Percentiles rank a stretch among this genome's conserved stretches.
Conservation (phyloP, 2,888 invertebrate species). For the Eilema sororculum region DNA sequence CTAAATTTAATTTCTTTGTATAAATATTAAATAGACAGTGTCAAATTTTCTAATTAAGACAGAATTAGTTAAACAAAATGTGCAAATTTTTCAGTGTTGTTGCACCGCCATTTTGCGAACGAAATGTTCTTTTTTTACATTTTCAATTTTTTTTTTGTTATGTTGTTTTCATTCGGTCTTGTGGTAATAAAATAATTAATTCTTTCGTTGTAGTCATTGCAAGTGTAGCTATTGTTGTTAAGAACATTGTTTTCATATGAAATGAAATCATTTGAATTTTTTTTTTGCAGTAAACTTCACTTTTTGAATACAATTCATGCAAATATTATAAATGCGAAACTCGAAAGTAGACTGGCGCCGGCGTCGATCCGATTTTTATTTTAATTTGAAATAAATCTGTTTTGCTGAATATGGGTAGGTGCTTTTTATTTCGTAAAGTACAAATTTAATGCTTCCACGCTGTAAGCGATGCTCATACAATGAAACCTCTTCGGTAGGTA, state of each 20-base stretch:
- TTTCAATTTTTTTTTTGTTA: not conserved
- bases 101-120: constrained; percentile 15
- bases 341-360: not conserved
- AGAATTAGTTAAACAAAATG: constrained; percentile 36
- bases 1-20: constrained; percentile 56
- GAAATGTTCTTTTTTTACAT: constrained; percentile 10
- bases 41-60: constrained; percentile 57
- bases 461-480: too few species aligned
- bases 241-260: not conserved
- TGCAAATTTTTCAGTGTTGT: constrained; percentile 33
- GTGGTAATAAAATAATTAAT: not conserved
- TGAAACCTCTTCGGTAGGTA: too few species aligned
- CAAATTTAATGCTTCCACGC: not conserved
- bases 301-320: not conserved
- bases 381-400: not conserved
- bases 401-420: not conserved
- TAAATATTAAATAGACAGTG: constrained; percentile 56
- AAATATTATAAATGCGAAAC: not conserved
- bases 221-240: not conserved
- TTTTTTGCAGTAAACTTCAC: not conserved
- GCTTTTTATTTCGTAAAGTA: not conserved
- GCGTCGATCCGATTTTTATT: not conserved
- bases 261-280: not conserved
- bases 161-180: constrained; percentile 5
- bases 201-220: not conserved